These are phyloP conservation scores for Stichopus horrens DNA, from an alignment of 53 echinoderm and acorn worm species.

Conservation along the genomic window DNA sequence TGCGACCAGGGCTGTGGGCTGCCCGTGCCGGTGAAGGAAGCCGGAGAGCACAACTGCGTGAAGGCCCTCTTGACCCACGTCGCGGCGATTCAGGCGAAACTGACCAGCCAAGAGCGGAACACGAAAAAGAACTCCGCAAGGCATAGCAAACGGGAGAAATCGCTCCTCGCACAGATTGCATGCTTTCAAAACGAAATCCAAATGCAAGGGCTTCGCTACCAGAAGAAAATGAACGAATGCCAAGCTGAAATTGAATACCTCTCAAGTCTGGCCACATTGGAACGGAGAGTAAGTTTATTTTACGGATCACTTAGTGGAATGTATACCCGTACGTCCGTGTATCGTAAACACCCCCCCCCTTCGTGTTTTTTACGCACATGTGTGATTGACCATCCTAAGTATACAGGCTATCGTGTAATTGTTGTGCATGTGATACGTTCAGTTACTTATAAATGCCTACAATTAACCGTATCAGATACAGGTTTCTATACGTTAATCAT, in stretches of 20 bases:
- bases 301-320: conserved; percentile 19
- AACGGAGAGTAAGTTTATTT: conserved; percentile 57
- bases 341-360: neutral
- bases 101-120: conserved; percentile 81
- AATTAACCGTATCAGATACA: no score
- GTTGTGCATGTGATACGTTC: no score
- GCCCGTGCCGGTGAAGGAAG: conserved; percentile 73
- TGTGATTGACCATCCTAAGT: neutral
- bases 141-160: conserved; percentile 89
- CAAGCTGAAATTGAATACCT: conserved; percentile 96
- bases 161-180: conserved; percentile 87
- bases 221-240: conserved; percentile 95
- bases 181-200: conserved; percentile 97
- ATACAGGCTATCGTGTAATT: neutral
- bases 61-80: conserved; percentile 84
- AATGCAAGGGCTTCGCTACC: conserved; percentile 94
- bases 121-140: conserved; percentile 83
- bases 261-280: conserved; percentile 71
- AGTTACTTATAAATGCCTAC: no score
- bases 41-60: conserved; percentile 83
- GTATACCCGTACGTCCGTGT: neutral
- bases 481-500: no score
- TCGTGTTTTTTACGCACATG: neutral
- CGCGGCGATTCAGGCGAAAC: conserved; percentile 68
- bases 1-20: conserved; percentile 93